Conservation (phyloP, 2,797 vertebrate species). For the Ctenopoma kingsleyae region DNA sequence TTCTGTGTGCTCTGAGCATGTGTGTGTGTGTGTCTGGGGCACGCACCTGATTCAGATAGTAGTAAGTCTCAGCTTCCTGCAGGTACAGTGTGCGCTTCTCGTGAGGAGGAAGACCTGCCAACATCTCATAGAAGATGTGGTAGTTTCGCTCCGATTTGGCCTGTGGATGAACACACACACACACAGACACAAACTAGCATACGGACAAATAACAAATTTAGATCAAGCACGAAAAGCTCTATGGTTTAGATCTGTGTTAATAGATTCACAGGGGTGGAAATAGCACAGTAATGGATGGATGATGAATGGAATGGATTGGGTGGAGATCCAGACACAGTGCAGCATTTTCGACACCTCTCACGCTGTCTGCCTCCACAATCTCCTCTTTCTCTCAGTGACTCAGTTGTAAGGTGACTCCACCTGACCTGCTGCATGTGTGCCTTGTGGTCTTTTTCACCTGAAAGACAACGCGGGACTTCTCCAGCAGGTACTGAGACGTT, state of each 20-base stretch:
- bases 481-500: constrained; percentile 97
- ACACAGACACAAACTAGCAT: constrained; percentile 16
- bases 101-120: constrained; percentile 91
- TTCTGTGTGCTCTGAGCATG: constrained; percentile 7
- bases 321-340: constrained; percentile 5
- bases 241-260: not conserved
- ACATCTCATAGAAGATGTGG: constrained; percentile 97
- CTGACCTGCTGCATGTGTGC: constrained; percentile 39
- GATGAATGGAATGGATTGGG: constrained; percentile 1
- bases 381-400: constrained; percentile 70
- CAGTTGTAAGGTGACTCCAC: constrained; percentile 74
- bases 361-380: constrained; percentile 35
- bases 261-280: not conserved
- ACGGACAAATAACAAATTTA: no score
- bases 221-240: not conserved
- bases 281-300: constrained; percentile 4
- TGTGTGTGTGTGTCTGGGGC: constrained; percentile 17
- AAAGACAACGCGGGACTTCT: constrained; percentile 97
- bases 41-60: constrained; percentile 95
- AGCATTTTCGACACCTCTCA: constrained; percentile 41
- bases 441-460: constrained; percentile 85
- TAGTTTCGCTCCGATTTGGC: constrained; percentile 97
- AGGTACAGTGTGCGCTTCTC: constrained; percentile 89
- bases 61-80: constrained; percentile 96
- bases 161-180: constrained; percentile 73